phyloP scores from a whole-genome alignment of 2,113 vertebrate genomes.

The Elgaria multicarinata region DNA sequence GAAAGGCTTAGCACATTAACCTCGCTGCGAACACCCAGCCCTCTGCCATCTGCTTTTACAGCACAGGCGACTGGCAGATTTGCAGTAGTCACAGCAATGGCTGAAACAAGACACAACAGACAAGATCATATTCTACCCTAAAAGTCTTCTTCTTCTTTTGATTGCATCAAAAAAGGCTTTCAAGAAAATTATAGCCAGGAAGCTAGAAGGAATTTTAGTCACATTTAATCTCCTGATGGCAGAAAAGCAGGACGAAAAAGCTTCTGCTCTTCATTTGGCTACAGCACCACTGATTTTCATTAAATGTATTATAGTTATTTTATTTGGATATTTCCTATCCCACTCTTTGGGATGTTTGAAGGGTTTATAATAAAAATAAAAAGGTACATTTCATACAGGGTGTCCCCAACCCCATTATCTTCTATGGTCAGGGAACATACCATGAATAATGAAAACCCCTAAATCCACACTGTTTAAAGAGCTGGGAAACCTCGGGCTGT shows the following conservation, averaged over 20 bases:
- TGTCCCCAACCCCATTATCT: neutral
- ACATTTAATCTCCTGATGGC: neutral
- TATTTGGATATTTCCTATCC: neutral
- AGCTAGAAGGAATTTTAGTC: neutral
- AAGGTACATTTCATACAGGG: neutral
- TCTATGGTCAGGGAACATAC: neutral
- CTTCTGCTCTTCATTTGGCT: neutral
- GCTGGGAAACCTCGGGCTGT: neutral
- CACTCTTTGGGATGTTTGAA: neutral
- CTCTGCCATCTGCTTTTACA: slow-evolving; percentile 28
- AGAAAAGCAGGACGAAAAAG: neutral
- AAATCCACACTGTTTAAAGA: neutral
- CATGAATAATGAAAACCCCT: neutral
- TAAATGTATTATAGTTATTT: neutral
- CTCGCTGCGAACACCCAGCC: slow-evolving; percentile 14
- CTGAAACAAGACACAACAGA: slow-evolving; percentile 14
- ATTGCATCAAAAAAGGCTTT: neutral
- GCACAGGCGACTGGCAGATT: neutral
- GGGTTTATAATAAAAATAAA: neutral
- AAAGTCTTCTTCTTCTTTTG: neutral
- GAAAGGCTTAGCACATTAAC: slow-evolving; percentile 40
- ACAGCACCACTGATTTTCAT: neutral
- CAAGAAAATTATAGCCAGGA: neutral
- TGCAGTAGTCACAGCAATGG: neutral
- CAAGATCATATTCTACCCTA: neutral